Conservation (phyloP, 2,797 vertebrate species). For the Xerus rutilus region DNA sequence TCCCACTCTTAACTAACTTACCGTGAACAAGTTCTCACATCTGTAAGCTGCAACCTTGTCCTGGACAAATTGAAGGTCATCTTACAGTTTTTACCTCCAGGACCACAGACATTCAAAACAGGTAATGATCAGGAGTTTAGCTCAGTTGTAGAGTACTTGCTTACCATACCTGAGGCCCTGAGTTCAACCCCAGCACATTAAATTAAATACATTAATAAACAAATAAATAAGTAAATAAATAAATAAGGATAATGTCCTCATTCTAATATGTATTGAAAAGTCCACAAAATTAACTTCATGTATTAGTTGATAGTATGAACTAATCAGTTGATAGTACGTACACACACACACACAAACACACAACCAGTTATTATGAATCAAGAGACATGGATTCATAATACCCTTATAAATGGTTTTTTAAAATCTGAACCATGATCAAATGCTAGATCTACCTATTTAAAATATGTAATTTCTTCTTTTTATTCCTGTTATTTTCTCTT, state of each 20-base stretch:
- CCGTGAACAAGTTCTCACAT: not conserved
- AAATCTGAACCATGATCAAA: not conserved
- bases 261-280: not conserved
- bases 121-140: not conserved
- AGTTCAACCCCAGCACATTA: not conserved
- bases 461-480: not conserved
- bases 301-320: not conserved
- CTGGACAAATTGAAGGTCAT: not conserved
- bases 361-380: not conserved
- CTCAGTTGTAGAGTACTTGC: too few species aligned
- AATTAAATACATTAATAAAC: not conserved
- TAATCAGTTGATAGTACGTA: not conserved
- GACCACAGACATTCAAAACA: not conserved
- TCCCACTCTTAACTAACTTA: not conserved
- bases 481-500: not conserved
- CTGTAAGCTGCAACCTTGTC: not conserved
- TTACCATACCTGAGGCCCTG: not conserved
- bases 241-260: not conserved
- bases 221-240: not conserved
- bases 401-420: not conserved
- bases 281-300: not conserved
- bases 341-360: not conserved
- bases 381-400: not conserved
- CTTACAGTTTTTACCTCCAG: not conserved
- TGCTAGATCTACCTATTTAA: not conserved